Conservation (phyloP, 2,113 vertebrate species). For the Apaloderma vittatum region DNA sequence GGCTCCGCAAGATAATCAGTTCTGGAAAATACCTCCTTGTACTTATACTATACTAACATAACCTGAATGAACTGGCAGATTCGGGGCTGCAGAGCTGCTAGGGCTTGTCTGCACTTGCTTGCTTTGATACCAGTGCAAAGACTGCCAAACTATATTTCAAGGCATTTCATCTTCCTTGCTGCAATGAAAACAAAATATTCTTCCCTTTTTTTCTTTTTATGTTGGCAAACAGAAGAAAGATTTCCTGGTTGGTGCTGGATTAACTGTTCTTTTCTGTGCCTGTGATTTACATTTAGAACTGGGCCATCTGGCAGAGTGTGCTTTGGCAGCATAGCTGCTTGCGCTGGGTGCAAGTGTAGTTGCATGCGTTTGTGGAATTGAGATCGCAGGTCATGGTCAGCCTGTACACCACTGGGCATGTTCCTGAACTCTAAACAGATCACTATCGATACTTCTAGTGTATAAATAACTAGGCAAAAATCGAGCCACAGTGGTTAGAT, state of each 20-base stretch:
- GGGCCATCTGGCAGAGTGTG: background rate
- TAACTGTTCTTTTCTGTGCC: constrained; percentile 23
- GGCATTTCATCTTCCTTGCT: background rate
- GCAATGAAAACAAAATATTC: background rate
- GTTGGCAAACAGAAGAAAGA: background rate
- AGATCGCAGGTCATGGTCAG: background rate
- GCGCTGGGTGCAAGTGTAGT: background rate
- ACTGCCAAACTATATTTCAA: background rate
- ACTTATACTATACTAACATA: background rate
- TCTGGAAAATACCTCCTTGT: background rate
- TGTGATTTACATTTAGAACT: background rate
- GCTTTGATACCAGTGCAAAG: background rate
- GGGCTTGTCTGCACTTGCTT: background rate
- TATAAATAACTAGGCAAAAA: background rate
- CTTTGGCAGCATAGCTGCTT: background rate
- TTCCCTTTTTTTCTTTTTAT: background rate
- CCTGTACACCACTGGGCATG: background rate
- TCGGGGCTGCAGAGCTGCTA: background rate
- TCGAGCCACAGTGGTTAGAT: background rate
- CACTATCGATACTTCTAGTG: background rate
- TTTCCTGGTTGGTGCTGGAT: constrained; percentile 30
- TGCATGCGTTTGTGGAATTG: background rate
- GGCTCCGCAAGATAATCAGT: background rate
- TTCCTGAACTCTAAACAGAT: background rate
- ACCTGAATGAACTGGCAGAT: background rate